Base-by-base conservation (phyloP, 1,140 invertebrate genomes). In the Lepidurus couesii region DNA sequence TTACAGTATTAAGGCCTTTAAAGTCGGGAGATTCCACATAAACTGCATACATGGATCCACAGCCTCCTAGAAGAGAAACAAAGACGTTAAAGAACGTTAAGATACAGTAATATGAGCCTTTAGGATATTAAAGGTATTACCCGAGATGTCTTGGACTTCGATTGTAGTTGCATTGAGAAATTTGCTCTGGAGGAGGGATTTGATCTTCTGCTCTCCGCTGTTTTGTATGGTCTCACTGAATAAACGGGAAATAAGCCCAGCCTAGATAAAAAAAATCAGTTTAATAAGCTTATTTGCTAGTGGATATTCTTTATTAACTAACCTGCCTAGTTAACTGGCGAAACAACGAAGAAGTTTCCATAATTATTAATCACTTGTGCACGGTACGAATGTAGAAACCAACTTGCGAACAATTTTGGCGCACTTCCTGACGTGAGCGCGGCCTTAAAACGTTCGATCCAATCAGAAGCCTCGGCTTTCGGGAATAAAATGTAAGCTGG, bases 21-120 rank as follows among this genome's bases (percentile, higher is more conserved):
- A 96, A 95, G 83, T 94, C 92, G 73, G 86, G 85, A 13, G 92
- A 87, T 85, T 92, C 89, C 21, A 96, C 88, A 81, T 87, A 89
- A 44, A 95, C 89, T 86, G 94, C 92, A 86, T 91, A 96, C 93
- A 96, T 95, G 34, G 93, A 92, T 45, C 94, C 94, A 87, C 94
- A 96, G 7, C 93, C 93, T 79, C 93, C 90, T 91, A 80, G 6
- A 84, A 82, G 3, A 81, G 81, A 78, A 82, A 75, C 77, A 77
- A 45, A 80, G 34, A 44, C 47, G 65, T 75, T 74, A 75, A 75
- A 78, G 13, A 78, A 75, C 11, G 1, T n/a, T 9, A 9, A 0
- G n/a, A 65, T 75, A 75, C 42, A 34, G 16, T 43, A 76, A 77
- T 8, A n/a, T 77, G 7, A 77, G 43, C 78, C 73, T 76, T 21